A percentile compares a stretch with the other conserved stretches of the same genome.
Evolutionary conservation across 1,140 invertebrate species (phyloP).

Genomic region (Lepidurus apus): DNA sequence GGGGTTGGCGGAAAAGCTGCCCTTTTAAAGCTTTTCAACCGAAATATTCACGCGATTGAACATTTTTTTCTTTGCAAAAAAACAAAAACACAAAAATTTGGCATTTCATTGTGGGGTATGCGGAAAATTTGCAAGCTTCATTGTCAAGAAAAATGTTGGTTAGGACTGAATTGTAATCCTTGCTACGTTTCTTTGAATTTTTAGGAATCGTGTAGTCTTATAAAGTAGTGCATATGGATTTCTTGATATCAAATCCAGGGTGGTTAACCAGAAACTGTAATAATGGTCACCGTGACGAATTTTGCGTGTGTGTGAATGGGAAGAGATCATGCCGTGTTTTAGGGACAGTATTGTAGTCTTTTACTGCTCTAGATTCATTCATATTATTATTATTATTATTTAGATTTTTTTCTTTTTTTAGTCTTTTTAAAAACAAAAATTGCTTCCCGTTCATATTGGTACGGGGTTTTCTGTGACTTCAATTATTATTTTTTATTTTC

Average conservation of each 20-base stretch:
- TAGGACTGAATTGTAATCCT: background rate
- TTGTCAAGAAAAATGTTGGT: background rate
- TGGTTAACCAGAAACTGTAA: background rate
- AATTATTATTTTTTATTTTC: background rate
- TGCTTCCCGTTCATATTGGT: background rate
- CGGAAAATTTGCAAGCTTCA: background rate
- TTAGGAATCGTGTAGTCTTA: constrained; percentile 9
- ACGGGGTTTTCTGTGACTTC: background rate
- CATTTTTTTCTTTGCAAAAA: background rate
- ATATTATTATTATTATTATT: background rate
- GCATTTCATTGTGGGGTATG: background rate
- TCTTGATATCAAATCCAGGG: constrained; percentile 21
- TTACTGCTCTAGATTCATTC: constrained; percentile 14
- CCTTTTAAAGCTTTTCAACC: background rate
- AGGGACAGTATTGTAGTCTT: constrained; percentile 15
- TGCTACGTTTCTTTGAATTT: background rate
- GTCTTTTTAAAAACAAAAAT: background rate
- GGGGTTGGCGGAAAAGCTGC: background rate
- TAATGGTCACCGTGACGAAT: background rate
- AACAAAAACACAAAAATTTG: background rate
- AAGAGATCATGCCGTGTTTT: background rate
- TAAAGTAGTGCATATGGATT: constrained; percentile 9
- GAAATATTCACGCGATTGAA: background rate
- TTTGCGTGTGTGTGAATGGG: constrained; percentile 10
- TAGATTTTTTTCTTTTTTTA: background rate